phyloP scores from a whole-genome alignment of 2,113 vertebrate species.

The Paracanthobrama guichenoti region DNA sequence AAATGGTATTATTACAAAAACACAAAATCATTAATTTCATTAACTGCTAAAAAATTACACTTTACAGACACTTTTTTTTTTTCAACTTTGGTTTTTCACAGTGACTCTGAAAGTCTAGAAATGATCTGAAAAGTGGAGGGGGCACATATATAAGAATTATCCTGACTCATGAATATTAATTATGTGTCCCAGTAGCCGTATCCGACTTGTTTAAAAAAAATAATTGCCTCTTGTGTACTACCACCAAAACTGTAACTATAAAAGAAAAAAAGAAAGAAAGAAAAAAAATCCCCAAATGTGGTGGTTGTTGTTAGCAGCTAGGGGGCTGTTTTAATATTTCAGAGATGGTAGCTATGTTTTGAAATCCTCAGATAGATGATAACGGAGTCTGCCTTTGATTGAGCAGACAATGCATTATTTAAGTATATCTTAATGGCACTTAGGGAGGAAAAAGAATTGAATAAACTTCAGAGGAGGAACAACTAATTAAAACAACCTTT shows the following conservation, averaged over 20 bases:
- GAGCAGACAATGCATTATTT: slow-evolving; percentile 67
- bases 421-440: slow-evolving; percentile 64
- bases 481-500: slow-evolving; percentile 72
- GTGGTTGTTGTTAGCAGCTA: neutral
- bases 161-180: neutral
- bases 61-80: neutral
- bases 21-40: no score
- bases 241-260: neutral
- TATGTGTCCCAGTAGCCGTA: neutral
- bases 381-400: slow-evolving; percentile 52
- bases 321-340: slow-evolving; percentile 52
- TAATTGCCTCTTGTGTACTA: neutral
- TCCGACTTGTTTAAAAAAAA: neutral
- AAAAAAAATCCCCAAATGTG: neutral
- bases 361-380: slow-evolving; percentile 56
- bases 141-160: no score
- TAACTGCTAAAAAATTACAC: neutral
- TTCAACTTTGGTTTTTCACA: neutral
- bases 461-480: slow-evolving; percentile 60
- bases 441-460: slow-evolving; percentile 58
- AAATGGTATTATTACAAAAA: no score
- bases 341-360: slow-evolving; percentile 43
- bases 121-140: neutral
- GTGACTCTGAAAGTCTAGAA: neutral
- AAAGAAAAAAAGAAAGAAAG: no score